These are phyloP conservation scores for Malacosoma neustria DNA, from an alignment of 2,888 invertebrate species.

Conservation along the genomic window DNA sequence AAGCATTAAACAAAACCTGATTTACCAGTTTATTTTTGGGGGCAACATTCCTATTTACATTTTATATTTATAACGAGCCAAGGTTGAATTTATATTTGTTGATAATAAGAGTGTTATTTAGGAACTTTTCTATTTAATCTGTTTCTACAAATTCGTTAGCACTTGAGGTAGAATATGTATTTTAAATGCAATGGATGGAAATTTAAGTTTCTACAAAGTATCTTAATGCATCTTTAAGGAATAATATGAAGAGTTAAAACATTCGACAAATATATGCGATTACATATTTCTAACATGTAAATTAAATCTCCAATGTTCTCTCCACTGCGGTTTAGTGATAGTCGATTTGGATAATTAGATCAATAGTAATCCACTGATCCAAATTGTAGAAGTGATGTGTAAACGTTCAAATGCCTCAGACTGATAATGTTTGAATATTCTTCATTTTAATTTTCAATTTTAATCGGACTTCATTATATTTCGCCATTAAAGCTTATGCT, in stretches of 20 bases:
- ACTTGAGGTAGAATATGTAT: background rate
- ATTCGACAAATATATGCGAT: no score
- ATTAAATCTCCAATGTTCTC: background rate
- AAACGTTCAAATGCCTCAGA: background rate
- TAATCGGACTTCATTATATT: no score
- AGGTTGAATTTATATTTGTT: background rate
- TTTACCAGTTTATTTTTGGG: constrained; percentile 21
- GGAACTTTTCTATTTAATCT: constrained; percentile 1
- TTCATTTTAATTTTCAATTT: no score
- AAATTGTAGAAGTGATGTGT: background rate
- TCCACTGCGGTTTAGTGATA: background rate
- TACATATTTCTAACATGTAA: background rate
- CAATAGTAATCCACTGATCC: background rate
- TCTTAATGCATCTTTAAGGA: no score
- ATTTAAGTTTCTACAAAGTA: background rate
- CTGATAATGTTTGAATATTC: background rate
- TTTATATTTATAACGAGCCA: constrained; percentile 2
- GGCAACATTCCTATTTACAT: constrained; percentile 27
- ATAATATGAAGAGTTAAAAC: no score
- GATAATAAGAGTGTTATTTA: background rate
- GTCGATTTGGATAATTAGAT: no score
- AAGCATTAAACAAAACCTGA: constrained; percentile 40
- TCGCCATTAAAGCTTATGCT: no score
- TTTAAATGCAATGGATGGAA: background rate
- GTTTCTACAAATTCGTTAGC: background rate